Evolutionary conservation across 2,888 invertebrate species (phyloP).

Genomic region (Drosophila maculinotata): DNA sequence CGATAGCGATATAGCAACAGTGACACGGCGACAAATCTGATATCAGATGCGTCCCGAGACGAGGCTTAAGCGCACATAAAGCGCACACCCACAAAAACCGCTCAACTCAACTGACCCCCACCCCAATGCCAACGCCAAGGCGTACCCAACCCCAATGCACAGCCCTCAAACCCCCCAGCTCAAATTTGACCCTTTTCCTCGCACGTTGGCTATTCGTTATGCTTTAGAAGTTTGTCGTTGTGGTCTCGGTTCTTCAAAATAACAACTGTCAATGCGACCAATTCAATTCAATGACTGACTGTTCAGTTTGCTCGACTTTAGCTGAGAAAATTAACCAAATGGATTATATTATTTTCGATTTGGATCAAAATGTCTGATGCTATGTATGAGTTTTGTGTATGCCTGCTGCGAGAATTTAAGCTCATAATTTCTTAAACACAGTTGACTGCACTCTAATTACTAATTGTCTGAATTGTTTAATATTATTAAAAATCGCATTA

Average conservation of each 20-base stretch:
- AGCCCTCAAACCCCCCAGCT: background rate
- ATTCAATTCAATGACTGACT: conserved; percentile 21
- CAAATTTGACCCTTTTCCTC: conserved; percentile 35
- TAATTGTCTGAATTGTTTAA: no score
- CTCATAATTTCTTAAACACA: no score
- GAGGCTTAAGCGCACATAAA: conserved; percentile 68
- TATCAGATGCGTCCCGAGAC: conserved; percentile 75
- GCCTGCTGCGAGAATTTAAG: no score
- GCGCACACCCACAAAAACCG: conserved; percentile 55
- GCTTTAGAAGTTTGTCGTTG: conserved; percentile 54
- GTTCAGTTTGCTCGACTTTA: background rate
- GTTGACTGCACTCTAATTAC: no score
- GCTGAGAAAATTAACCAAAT: no score
- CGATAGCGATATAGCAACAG: conserved; percentile 52
- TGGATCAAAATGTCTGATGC: no score
- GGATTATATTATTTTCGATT: no score
- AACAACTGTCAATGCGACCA: conserved; percentile 12
- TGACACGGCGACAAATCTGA: conserved; percentile 67
- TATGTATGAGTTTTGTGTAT: no score
- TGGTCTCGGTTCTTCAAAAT: conserved; percentile 26
- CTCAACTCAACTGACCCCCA: conserved; percentile 4
- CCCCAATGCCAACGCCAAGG: background rate
- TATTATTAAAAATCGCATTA: no score
- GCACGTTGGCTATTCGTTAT: conserved; percentile 46
- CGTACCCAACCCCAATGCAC: no score